Evolutionary conservation across 2,888 invertebrate genomes (phyloP), one percentile per base, ranked within the genome.

Genomic region (Zaprionus lineosus): DNA sequence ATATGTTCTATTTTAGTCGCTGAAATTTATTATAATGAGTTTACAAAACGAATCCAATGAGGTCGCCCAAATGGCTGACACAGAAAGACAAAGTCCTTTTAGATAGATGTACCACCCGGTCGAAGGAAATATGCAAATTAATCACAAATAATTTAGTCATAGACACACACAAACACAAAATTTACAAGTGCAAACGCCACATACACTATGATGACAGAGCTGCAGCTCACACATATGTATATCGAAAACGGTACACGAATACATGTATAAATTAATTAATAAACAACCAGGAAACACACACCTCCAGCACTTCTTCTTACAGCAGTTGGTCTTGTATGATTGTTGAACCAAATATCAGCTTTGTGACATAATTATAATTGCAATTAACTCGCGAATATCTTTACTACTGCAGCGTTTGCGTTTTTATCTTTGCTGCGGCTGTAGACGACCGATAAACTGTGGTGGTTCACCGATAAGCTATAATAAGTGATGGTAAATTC

Each of bases 1-100:
- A 77, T 81, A 68, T 74, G 74, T 74, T 79, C 78, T 79, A 79
- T 79, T 79, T 79, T 79, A 60, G 74, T 77, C 67, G 55, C 52
- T 60, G 50, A 74, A 76, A 74, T 68, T 58, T 68, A 74, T 63
- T 67, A 67, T 66, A 64, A 64, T 73, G 67, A 59, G 62, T 55
- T 60, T 64, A 66, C 47, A 55, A 43, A 73, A 52, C 51, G 50
- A 36, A 59, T 58, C 55, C 44, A 55, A 21, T 33, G 40, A 7
- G 37, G 12, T 8, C 53, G 46, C 14, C 9, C 14, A 33, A 56
- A 26, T 37, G 46, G 9, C 36, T 53, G 55, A 18, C 58, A 43
- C 41, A 56, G 44, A 70, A 63, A 36, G 29, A 28, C 16, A 33
- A 57, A 52, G 39, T 73, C 57, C 73, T 71, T 66, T 21, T 18